Percentiles rank a stretch among this genome's conserved stretches.
These are phyloP conservation scores for Protonibea diacanthus DNA, from an alignment of 2,797 vertebrate species.

Conservation along the genomic window DNA sequence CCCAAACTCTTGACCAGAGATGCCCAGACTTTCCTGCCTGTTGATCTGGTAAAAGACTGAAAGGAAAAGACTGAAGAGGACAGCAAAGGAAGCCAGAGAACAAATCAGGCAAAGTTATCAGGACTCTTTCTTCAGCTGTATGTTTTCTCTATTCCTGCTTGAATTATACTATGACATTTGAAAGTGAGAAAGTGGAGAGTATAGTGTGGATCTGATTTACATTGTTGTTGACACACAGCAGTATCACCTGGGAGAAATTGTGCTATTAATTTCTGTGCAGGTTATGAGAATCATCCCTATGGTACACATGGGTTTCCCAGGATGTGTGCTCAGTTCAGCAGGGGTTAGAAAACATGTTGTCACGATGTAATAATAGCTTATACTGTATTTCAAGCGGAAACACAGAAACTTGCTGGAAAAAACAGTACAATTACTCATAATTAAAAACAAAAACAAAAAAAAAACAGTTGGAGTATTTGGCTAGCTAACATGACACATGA, in stretches of 20 bases:
- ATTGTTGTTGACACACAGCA: neutral
- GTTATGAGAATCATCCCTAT: neutral
- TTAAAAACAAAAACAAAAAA: too few relatives aligned
- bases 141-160: neutral
- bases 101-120: neutral
- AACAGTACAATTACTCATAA: neutral
- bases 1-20: slow-evolving; percentile 14
- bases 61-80: neutral
- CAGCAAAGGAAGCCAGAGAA: neutral
- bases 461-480: too few relatives aligned
- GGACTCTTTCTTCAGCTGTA: neutral
- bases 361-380: neutral
- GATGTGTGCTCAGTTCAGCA: neutral
- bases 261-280: neutral
- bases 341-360: neutral
- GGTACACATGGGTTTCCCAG: neutral
- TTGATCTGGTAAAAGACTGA: slow-evolving; percentile 20
- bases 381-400: neutral
- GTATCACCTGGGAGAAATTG: neutral
- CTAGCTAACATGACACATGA: too few relatives aligned
- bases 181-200: neutral
- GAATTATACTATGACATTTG: neutral
- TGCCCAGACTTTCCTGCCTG: slow-evolving; percentile 12
- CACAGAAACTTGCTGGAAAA: neutral
- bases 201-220: neutral